Evolutionary conservation across 2,888 invertebrate species (phyloP).

Genomic region (Exocentrus adspersus): DNA sequence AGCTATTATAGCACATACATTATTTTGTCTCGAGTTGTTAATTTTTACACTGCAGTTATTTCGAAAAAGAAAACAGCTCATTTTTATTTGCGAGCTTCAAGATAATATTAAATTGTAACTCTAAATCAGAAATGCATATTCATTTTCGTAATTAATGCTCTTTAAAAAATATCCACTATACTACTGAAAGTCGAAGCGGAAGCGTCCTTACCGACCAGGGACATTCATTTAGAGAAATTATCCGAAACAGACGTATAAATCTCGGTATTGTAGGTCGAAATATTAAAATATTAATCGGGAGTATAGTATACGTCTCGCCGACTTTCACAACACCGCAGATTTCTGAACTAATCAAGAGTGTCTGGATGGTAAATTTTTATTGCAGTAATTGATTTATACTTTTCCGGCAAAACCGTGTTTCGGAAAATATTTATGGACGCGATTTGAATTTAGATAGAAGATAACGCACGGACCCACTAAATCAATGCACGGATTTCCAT

Average conservation of each 20-base stretch:
- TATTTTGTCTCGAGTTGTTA: neutral
- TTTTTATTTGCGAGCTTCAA: too few species aligned
- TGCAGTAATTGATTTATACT: neutral
- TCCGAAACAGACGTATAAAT: neutral
- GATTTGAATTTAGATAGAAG: conserved; percentile 4
- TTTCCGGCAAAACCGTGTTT: neutral
- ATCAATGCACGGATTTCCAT: neutral
- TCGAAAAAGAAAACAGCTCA: neutral
- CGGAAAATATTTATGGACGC: neutral
- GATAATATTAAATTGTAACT: too few species aligned
- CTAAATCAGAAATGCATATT: too few species aligned
- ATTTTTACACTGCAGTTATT: neutral
- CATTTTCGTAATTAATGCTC: too few species aligned
- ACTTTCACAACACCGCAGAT: conserved; percentile 5
- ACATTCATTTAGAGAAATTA: conserved; percentile 5
- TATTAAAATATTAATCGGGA: conserved; percentile 1
- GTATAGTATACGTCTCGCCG: neutral
- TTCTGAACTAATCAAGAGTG: neutral
- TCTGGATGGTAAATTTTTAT: neutral
- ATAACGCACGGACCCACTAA: neutral
- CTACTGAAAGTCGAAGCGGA: too few species aligned
- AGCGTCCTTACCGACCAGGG: neutral
- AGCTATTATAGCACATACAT: neutral
- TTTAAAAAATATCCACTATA: too few species aligned
- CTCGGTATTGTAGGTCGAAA: conserved; percentile 9